Base-by-base conservation (phyloP, 2,888 invertebrate species). In the Pandemis cinnamomeana region DNA sequence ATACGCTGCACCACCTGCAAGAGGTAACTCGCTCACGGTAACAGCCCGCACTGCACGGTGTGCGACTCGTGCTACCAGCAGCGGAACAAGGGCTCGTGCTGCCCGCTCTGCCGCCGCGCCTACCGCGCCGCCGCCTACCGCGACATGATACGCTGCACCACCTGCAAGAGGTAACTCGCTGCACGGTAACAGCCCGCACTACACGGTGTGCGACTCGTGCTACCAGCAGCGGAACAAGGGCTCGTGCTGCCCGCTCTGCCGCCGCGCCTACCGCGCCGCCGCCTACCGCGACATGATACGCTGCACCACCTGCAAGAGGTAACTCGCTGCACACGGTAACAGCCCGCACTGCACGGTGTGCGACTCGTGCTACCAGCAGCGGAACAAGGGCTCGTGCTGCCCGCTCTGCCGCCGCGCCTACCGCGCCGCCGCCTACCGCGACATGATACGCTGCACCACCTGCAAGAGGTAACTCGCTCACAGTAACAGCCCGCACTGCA, bases 1-100 rank as follows among this genome's bases (percentile, higher is more conserved):
- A 97, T 98, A 61, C 97, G 98, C 85, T 99, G 99, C 89, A 96
- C 95, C 79, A 92, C 95, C 69, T 99, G 98, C 94, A 96, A 97
- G 90, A 97, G 97, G 96, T 97, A 77, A n/a, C n/a, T n/a, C n/a
- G n/a, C n/a, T n/a, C n/a, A n/a, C n/a, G n/a, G n/a, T n/a, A n/a
- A n/a, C n/a, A n/a, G n/a, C n/a, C n/a, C 98, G 78, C 99, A 99
- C 95, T 99, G 98, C 94, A 98, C 99, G 0, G 98, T 99, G 78
- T 99, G 99, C 93, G 99, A 99, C 95, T 98, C 98, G 62, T 99
- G 99, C 93, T 99, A 99, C 94, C 99, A 99, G 90, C 99, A 99
- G 90, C 95, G 99, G 69, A 99, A 99, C 93, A 99, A 99, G 92
- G 99, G 99, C 75, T 97, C 97, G 76, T 98, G 97, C 78, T 99